Percentiles rank a stretch among this genome's conserved stretches.
Conservation (phyloP, 2,797 vertebrate genomes). For the Craterocephalus amniculus region DNA sequence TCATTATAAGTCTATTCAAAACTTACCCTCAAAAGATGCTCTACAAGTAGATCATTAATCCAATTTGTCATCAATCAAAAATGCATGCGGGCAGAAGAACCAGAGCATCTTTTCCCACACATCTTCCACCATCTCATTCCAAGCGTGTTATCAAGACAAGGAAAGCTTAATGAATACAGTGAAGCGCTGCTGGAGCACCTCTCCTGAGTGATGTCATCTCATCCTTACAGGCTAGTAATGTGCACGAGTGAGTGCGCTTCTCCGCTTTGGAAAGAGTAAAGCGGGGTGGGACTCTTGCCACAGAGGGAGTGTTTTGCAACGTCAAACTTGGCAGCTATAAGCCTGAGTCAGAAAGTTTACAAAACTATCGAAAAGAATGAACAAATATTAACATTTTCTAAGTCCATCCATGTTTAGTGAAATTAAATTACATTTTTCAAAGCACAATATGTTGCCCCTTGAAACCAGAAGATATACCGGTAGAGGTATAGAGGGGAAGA, state of each 20-base stretch:
- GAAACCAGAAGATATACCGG: slow-evolving; percentile 34
- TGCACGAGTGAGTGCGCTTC: slow-evolving; percentile 69
- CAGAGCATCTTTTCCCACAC: slow-evolving; percentile 60
- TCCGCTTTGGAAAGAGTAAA: slow-evolving; percentile 75
- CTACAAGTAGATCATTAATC: slow-evolving; percentile 27
- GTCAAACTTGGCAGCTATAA: slow-evolving; percentile 14
- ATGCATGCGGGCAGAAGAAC: slow-evolving; percentile 57
- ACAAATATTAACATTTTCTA: background rate
- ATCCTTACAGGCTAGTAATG: slow-evolving; percentile 82
- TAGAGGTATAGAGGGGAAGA: slow-evolving; percentile 32
- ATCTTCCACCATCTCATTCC: slow-evolving; percentile 77
- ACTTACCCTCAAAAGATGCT: slow-evolving; percentile 72
- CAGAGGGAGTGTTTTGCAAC: slow-evolving; percentile 63
- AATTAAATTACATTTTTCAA: slow-evolving; percentile 19
- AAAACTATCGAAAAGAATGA: background rate
- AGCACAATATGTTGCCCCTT: slow-evolving; percentile 29
- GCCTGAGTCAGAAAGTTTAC: background rate
- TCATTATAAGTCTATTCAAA: slow-evolving; percentile 29
- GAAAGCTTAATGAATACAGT: slow-evolving; percentile 84
- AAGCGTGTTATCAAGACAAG: slow-evolving; percentile 79
- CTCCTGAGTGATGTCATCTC: slow-evolving; percentile 84
- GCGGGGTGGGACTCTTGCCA: slow-evolving; percentile 72
- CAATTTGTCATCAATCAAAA: slow-evolving; percentile 36
- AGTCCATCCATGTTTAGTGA: slow-evolving; percentile 17
- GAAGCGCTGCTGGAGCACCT: slow-evolving; percentile 74